Base-by-base conservation (phyloP, 2,797 vertebrate genomes). In the Acrossocheilus fasciatus region DNA sequence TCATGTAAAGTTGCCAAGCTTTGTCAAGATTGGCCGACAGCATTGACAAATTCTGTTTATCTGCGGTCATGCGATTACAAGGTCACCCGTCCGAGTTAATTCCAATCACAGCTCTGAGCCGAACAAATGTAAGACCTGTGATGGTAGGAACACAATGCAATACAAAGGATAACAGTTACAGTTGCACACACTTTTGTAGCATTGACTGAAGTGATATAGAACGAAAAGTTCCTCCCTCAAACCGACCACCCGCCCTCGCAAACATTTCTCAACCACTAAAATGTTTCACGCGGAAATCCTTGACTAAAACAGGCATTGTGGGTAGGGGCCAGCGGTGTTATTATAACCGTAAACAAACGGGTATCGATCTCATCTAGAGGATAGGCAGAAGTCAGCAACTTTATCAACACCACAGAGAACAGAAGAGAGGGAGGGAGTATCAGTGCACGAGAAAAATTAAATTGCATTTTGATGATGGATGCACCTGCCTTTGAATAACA, bases 331-430 rank as follows among this genome's bases (percentile, higher is more conserved):
- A 90, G 90, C 89, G 88, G 88, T 91, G 88, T 70, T 87, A 81
- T 91, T 94, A 94, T 94, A 94, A 93, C 93, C 91, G 93, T 93
- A 95, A 95, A 94, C 94, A 94, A 91, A 89, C 82, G 90, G 39
- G 92, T 94, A 95, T 96, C 93, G 94, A 95, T 96, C 94, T 92
- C 92, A 88, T 50, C 90, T 92, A 88, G 90, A 91, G 93, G 92
- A 94, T 91, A 93, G 93, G 92, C 93, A 93, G 92, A 92, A 94
- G 94, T 95, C 95, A 95, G 95, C 95, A 95, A 95, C 95, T 96
- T 95, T 94, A 94, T 95, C 94, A 94, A 93, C 91, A 93, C 89
- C 93, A 91, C 90, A 91, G 91, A 94, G 47, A 70, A 85, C 72
- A 68, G 64, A 69, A 73, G 94, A 91, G 94, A 93, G 93, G 92